A percentile compares a stretch with the other conserved stretches of the same genome.
These are phyloP conservation scores for Hemicentrotus pulcherrimus DNA, from an alignment of 35 echinoderm and acorn worm genomes.

Conservation along the genomic window DNA sequence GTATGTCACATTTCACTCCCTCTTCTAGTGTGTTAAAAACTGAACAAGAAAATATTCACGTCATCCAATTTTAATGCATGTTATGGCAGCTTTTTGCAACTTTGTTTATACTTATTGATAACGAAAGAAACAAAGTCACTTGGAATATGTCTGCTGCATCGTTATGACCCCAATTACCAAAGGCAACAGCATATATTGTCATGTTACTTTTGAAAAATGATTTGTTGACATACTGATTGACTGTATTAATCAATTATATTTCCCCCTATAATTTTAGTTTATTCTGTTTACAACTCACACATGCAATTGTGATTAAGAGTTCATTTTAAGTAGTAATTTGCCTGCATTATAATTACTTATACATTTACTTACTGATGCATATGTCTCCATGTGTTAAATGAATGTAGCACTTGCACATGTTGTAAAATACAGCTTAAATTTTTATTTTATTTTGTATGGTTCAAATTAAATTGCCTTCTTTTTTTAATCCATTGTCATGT, in stretches of 20 bases:
- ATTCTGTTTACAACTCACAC: background rate
- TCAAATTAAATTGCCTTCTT: background rate
- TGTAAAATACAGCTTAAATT: background rate
- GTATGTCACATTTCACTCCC: background rate
- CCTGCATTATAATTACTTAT: background rate
- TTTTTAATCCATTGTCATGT: background rate
- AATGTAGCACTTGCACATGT: background rate
- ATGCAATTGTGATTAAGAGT: background rate
- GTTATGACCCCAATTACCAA: too few species aligned
- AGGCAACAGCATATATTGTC: background rate
- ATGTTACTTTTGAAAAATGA: background rate
- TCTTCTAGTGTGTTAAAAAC: background rate
- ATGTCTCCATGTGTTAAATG: background rate
- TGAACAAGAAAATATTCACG: background rate
- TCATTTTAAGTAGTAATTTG: background rate
- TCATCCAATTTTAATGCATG: background rate
- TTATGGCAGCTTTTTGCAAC: background rate
- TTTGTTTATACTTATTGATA: background rate
- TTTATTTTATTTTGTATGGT: background rate
- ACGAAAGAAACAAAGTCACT: too few species aligned
- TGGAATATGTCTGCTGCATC: too few species aligned
- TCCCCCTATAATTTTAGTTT: background rate
- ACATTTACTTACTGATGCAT: background rate
- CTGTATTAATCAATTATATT: background rate
- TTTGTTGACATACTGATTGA: background rate